Evolutionary conservation across 2,797 vertebrate species (phyloP).

Genomic region (Periparus ater): DNA sequence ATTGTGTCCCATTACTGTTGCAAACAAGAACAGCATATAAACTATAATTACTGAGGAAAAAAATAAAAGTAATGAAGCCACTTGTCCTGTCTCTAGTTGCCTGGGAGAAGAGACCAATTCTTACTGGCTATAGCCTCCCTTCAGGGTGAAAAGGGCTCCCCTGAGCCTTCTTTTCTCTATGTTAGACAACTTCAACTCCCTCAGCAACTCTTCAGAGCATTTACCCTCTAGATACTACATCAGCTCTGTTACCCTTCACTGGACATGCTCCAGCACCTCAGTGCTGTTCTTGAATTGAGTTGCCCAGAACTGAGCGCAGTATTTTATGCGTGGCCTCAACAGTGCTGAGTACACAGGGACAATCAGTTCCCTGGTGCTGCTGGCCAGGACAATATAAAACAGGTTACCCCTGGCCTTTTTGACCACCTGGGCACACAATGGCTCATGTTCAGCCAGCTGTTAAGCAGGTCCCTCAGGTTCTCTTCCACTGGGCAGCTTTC

Average conservation of each 20-base stretch:
- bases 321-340: not conserved
- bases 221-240: not conserved
- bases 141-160: not conserved
- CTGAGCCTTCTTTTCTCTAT: not conserved
- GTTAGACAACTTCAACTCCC: not conserved
- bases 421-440: too few relatives aligned
- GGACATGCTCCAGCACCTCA: not conserved
- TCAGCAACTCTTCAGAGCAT: not conserved
- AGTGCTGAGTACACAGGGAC: too few relatives aligned
- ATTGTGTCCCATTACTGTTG: not conserved
- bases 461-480: not conserved
- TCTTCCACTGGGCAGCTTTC: rapidly evolving
- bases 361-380: not conserved
- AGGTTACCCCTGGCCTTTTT: not conserved
- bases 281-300: too few relatives aligned
- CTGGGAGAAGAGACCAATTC: not conserved
- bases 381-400: not conserved
- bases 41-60: not conserved
- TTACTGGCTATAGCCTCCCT: not conserved
- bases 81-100: not conserved
- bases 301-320: not conserved
- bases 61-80: too few relatives aligned
- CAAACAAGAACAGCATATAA: not conserved
- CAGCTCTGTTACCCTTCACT: not conserved
- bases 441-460: not conserved